These are phyloP conservation scores for Parascotia fuliginaria DNA, from an alignment of 2,888 invertebrate species.

Conservation along the genomic window DNA sequence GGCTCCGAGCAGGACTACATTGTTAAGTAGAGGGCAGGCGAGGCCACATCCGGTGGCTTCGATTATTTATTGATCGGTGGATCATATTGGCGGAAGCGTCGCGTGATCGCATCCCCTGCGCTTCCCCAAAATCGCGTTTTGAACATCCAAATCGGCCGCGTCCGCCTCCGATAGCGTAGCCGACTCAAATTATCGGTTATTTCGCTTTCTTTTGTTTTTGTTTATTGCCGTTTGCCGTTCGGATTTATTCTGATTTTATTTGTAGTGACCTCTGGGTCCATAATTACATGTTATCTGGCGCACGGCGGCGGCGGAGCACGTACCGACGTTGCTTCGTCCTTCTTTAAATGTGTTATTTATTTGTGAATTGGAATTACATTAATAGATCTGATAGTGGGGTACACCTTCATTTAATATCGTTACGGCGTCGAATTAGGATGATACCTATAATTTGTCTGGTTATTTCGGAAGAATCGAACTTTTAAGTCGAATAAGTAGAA, in stretches of 20 bases:
- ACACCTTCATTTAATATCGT: conserved; percentile 84
- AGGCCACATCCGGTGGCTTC: conserved; percentile 59
- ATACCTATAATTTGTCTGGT: conserved; percentile 74
- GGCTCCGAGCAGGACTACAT: conserved; percentile 53
- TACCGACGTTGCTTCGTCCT: conserved; percentile 69
- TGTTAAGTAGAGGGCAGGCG: conserved; percentile 55
- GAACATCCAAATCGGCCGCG: conserved; percentile 68
- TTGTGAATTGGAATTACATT: conserved; percentile 81
- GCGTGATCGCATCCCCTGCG: conserved; percentile 67
- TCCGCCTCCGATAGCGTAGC: conserved; percentile 70
- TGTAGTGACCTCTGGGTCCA: conserved; percentile 81
- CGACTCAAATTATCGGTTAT: conserved; percentile 77
- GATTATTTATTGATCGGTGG: conserved; percentile 54
- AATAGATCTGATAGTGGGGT: conserved; percentile 75
- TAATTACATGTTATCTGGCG: conserved; percentile 76
- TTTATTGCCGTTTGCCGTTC: conserved; percentile 67
- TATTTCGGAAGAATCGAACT: conserved; percentile 44
- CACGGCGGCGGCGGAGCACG: conserved; percentile 61
- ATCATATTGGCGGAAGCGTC: conserved; percentile 58
- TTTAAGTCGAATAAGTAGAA: conserved; percentile 29
- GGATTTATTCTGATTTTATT: conserved; percentile 73
- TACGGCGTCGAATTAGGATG: conserved; percentile 75
- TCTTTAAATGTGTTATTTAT: conserved; percentile 83
- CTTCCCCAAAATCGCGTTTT: conserved; percentile 71
- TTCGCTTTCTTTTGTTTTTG: conserved; percentile 81